These are phyloP conservation scores for Phalacrocorax carbo DNA, from an alignment of 2,113 vertebrate species.

Conservation along the genomic window DNA sequence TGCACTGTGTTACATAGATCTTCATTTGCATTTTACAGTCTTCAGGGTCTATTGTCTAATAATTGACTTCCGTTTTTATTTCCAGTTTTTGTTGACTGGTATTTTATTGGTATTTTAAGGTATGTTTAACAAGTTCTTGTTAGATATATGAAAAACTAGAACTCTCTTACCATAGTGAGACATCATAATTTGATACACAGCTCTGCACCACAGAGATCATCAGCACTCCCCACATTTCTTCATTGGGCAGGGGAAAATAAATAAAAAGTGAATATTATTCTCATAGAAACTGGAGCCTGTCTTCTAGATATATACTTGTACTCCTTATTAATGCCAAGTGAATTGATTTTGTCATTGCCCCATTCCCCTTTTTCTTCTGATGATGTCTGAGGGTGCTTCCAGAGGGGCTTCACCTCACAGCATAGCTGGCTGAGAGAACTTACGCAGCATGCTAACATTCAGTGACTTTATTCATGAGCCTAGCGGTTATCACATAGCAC, in stretches of 20 bases:
- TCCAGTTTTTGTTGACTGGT: background rate
- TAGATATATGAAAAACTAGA: background rate
- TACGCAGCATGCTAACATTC: fast-evolving
- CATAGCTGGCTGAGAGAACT: background rate
- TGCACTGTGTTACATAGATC: background rate
- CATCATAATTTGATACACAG: background rate
- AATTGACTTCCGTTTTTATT: background rate
- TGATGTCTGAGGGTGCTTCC: background rate
- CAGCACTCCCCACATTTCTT: background rate
- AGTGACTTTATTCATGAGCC: background rate
- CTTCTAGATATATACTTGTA: background rate
- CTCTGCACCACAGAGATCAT: background rate
- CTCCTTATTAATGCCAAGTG: background rate
- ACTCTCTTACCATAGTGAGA: background rate
- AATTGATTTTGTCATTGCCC: background rate
- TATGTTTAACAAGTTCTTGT: background rate
- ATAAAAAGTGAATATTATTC: background rate
- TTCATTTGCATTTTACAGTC: background rate
- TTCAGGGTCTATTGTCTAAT: background rate
- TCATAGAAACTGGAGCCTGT: background rate
- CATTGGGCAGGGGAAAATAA: background rate
- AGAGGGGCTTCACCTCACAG: background rate
- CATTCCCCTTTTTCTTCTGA: background rate
- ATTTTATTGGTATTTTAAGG: background rate
- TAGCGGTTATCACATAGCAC: background rate